Base-by-base conservation (phyloP, 1,140 invertebrate species). In the Caerostris extrusa region DNA sequence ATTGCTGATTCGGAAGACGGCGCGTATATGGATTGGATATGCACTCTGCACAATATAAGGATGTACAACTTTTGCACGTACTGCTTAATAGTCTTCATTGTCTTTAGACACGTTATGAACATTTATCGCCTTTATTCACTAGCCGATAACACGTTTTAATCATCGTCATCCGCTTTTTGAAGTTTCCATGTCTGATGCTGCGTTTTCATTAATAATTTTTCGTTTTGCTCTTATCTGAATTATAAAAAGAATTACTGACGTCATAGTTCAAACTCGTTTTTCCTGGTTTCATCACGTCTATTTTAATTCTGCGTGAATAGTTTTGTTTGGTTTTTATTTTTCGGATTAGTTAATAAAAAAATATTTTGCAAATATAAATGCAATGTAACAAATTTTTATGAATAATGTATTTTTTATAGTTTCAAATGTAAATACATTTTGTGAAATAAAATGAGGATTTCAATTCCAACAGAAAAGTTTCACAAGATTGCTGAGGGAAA, bases 71-170 rank as follows among this genome's bases (percentile, higher is more conserved):
- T 67, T 86, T 86, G 53, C 81, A 81, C 61, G 82, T 93, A 50
- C 83, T 34, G 34, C 34, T 93, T 86, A 93, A 86, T 93, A 81
- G 50, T 34, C 61, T 50, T 67, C 56, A 64, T 58, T 88, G 34
- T 55, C 58, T 55, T 7, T 12, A 57, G 14, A 57, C 56, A n/a
- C 57, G 56, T 86, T 64, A 55, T 5, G 50, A 88, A 71, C 86
- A 93, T 93, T 93, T 93, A 67, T 58, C 85, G 92, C 92, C 50
- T 82, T 89, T 81, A 89, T 50, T 77, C 85, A 58, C 19, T 19
- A 60, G 77, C 85, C 57, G 88, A 69, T 34, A 90, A 77, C 55
- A 56, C n/a, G 61, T 77, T 71, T 90, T 77, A 90, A 90, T 90
- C 88, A 50, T 56, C 53, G 50, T 7, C 71, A 14, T 53, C 34